These are phyloP conservation scores for Hymenochirus boettgeri DNA, from an alignment of 2,113 vertebrate species.

Conservation along the genomic window DNA sequence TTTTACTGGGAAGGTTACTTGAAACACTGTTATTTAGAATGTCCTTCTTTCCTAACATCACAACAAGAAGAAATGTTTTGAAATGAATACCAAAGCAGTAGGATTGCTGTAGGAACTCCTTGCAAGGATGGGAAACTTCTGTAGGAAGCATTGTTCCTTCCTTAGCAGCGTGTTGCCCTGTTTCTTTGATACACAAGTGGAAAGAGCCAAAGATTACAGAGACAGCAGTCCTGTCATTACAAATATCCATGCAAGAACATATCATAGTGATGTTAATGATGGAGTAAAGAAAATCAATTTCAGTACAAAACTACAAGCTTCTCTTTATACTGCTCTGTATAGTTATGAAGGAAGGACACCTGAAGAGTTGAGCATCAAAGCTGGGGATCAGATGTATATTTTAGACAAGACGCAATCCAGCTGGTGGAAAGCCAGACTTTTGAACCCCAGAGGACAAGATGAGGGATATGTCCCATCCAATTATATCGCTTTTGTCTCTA, in stretches of 20 bases:
- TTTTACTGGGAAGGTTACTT: too few relatives aligned
- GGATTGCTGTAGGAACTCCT: not conserved
- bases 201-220: not conserved
- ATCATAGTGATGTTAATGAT: constrained; percentile 20
- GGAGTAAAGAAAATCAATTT: not conserved
- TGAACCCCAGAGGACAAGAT: constrained; percentile 52
- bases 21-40: too few relatives aligned
- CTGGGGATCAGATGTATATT: constrained; percentile 75
- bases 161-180: constrained; percentile 49
- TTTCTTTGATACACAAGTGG: constrained; percentile 30
- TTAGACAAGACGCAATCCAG: constrained; percentile 63
- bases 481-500: constrained; percentile 80
- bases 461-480: constrained; percentile 87
- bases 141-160: constrained; percentile 47
- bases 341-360: constrained; percentile 80
- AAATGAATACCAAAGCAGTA: not conserved
- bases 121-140: constrained; percentile 58
- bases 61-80: not conserved
- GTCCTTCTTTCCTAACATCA: too few relatives aligned
- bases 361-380: constrained; percentile 79
- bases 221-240: not conserved
- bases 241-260: constrained; percentile 27
- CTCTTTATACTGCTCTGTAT: constrained; percentile 69
- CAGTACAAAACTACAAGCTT: not conserved
- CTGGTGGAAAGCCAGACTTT: constrained; percentile 80